Evolutionary conservation across 2,888 invertebrate genomes (phyloP).

Genomic region (Acrobasis consociella): DNA sequence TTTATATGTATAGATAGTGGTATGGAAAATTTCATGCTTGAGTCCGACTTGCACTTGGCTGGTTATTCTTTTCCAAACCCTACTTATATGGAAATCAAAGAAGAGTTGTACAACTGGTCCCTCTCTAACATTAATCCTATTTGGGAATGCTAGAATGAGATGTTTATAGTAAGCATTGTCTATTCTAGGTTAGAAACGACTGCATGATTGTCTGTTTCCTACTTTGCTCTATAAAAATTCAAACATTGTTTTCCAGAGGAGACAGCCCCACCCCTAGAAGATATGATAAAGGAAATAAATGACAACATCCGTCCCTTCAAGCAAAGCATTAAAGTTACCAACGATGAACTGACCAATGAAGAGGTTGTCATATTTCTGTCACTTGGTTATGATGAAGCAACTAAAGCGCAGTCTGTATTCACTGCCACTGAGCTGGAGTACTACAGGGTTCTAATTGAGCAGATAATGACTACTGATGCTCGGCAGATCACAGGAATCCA

Average conservation of each 20-base stretch:
- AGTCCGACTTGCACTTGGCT: too few species aligned
- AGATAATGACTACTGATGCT: constrained; percentile 66
- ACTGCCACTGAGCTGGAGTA: constrained; percentile 63
- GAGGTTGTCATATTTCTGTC: constrained; percentile 65
- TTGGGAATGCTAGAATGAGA: too few species aligned
- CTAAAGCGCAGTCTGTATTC: constrained; percentile 68
- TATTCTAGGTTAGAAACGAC: too few species aligned
- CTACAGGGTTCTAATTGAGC: constrained; percentile 65
- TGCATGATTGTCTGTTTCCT: too few species aligned
- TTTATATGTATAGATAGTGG: too few species aligned
- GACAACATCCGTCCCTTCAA: constrained; percentile 59
- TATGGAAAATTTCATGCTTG: too few species aligned
- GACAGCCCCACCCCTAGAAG: constrained; percentile 42
- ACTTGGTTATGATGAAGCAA: constrained; percentile 62
- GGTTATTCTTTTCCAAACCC: too few species aligned
- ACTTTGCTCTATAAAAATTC: too few species aligned
- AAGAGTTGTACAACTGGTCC: too few species aligned
- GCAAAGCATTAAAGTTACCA: constrained; percentile 64
- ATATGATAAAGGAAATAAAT: constrained; percentile 62
- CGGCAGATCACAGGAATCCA: constrained; percentile 64
- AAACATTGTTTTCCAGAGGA: constrained; percentile 44
- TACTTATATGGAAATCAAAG: too few species aligned
- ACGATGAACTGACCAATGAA: constrained; percentile 64
- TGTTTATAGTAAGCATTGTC: too few species aligned
- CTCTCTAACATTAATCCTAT: too few species aligned